Evolutionary conservation across 2,113 vertebrate genomes (phyloP).

Genomic region (Naja naja): DNA sequence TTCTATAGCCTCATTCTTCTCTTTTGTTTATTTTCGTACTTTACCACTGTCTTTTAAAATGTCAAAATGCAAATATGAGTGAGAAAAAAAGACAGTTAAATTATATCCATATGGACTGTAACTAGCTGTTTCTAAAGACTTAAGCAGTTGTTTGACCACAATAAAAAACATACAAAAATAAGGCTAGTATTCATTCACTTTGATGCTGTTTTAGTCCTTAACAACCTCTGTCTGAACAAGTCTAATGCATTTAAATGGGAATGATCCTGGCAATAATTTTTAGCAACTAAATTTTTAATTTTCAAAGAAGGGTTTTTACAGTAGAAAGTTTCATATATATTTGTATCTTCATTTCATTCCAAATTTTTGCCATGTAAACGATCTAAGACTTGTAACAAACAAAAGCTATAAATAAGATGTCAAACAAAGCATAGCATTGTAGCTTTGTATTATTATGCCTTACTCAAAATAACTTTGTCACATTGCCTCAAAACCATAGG

Average conservation of each 20-base stretch:
- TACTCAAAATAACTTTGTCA: background rate
- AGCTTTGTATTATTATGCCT: background rate
- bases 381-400: background rate
- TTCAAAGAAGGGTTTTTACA: constrained; percentile 34
- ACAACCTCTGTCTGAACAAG: constrained; percentile 13
- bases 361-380: background rate
- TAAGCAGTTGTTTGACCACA: constrained; percentile 59
- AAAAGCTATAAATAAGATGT: background rate
- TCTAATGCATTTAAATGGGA: background rate
- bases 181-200: constrained; percentile 43
- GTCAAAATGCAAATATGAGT: constrained; percentile 64
- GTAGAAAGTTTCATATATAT: constrained; percentile 39
- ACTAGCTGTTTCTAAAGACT: constrained; percentile 54
- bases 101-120: constrained; percentile 64
- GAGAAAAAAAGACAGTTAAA: constrained; percentile 61
- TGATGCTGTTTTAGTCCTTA: constrained; percentile 51
- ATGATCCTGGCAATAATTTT: background rate
- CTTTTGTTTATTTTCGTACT: constrained; percentile 50
- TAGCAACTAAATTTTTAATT: background rate
- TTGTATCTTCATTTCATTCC: background rate
- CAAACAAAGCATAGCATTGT: background rate
- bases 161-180: constrained; percentile 57
- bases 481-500: background rate
- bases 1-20: constrained; percentile 16
- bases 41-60: constrained; percentile 60